Percentiles rank a stretch among this genome's conserved stretches.
phyloP scores from a whole-genome alignment of 2,113 vertebrate genomes.

The Naja naja region DNA sequence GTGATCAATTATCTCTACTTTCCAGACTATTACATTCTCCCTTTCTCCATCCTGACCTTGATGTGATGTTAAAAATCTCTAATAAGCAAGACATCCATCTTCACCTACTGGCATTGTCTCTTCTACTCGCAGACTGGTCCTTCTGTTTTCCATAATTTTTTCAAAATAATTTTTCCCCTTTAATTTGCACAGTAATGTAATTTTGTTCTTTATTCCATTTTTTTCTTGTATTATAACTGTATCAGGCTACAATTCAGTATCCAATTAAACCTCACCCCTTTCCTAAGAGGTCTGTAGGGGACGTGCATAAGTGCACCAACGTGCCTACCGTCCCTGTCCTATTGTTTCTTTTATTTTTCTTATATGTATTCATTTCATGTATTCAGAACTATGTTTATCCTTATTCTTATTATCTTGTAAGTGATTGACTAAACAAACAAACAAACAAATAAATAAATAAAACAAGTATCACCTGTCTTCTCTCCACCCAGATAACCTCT shows the following conservation, averaged over 20 bases:
- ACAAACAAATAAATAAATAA: too few relatives aligned
- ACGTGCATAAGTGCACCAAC: too few relatives aligned
- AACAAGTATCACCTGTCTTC: not conserved
- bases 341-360: too few relatives aligned
- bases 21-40: not conserved
- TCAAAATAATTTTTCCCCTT: not conserved
- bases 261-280: too few relatives aligned
- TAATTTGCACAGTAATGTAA: not conserved
- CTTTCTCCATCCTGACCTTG: slow-evolving; percentile 15
- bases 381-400: too few relatives aligned
- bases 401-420: too few relatives aligned
- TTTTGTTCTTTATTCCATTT: not conserved
- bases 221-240: not conserved
- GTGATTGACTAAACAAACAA: too few relatives aligned
- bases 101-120: not conserved
- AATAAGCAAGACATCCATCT: slow-evolving; percentile 21
- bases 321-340: too few relatives aligned
- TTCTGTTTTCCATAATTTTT: not conserved
- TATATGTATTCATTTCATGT: too few relatives aligned
- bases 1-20: slow-evolving; percentile 20
- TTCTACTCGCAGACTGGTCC: not conserved
- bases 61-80: slow-evolving; percentile 26
- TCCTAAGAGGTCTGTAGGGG: too few relatives aligned
- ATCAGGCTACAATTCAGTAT: not conserved
- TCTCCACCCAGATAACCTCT: not conserved